These are phyloP conservation scores for Melanostigma gelatinosum DNA, from an alignment of 2,113 vertebrate species.

Conservation along the genomic window DNA sequence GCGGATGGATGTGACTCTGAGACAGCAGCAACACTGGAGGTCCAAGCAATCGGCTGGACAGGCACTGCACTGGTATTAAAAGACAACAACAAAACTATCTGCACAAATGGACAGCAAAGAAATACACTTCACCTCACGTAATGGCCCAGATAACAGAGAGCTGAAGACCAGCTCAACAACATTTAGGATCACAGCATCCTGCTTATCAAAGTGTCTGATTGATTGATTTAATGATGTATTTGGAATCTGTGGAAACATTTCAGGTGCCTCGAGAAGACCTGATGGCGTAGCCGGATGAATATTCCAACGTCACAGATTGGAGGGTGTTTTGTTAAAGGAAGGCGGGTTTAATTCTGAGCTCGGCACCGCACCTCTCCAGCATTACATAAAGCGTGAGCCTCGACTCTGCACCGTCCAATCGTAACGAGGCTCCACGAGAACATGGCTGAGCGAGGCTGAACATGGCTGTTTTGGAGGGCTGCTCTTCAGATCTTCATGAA, in stretches of 20 bases:
- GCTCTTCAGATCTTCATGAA: neutral
- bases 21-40: no score
- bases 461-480: neutral
- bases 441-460: constrained; percentile 71
- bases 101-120: neutral
- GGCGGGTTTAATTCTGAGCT: constrained; percentile 75
- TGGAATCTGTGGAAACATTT: constrained; percentile 82
- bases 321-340: constrained; percentile 75
- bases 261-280: constrained; percentile 75
- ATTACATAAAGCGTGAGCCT: constrained; percentile 74
- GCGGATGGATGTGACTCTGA: neutral
- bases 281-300: constrained; percentile 52
- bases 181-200: constrained; percentile 65
- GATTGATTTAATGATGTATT: neutral
- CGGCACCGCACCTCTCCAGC: constrained; percentile 47
- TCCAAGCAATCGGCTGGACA: no score
- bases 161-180: constrained; percentile 61
- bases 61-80: no score
- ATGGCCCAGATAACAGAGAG: constrained; percentile 23
- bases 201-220: constrained; percentile 81
- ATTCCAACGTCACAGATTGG: constrained; percentile 66
- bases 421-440: constrained; percentile 63
- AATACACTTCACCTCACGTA: neutral
- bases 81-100: neutral
- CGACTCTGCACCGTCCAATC: constrained; percentile 57